Conservation (phyloP, 64 coral and sea anemone species). For the Montipora sp. region DNA sequence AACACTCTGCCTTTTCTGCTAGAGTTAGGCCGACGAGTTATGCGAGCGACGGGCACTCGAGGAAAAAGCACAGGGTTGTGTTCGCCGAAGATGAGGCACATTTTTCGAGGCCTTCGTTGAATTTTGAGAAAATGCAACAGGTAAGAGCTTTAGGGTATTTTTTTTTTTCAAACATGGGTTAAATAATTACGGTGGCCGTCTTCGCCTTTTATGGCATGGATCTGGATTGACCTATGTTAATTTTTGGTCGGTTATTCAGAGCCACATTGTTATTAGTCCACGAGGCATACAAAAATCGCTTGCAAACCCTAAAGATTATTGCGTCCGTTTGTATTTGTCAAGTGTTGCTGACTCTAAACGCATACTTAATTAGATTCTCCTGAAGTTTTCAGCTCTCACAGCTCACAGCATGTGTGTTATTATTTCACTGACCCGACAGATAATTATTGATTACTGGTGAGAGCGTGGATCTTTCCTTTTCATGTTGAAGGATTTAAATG, state of each 20-base stretch:
- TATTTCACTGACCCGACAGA: too few relatives aligned
- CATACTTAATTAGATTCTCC: background rate
- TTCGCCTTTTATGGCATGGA: background rate
- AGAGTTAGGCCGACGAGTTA: constrained; percentile 77
- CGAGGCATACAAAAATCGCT: background rate
- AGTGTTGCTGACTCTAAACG: background rate
- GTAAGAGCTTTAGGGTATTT: constrained; percentile 32
- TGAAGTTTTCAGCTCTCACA: background rate
- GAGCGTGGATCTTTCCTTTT: background rate
- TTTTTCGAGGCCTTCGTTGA: constrained; percentile 78
- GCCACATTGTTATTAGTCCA: constrained; percentile 1
- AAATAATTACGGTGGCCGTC: too few relatives aligned
- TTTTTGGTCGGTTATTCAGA: background rate
- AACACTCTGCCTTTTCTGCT: constrained; percentile 80
- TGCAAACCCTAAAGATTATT: background rate
- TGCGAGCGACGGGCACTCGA: constrained; percentile 61
- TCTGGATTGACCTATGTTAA: background rate
- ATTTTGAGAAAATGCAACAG: constrained; percentile 99
- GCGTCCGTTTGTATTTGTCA: background rate
- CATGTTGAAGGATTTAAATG: background rate
- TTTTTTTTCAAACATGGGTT: background rate
- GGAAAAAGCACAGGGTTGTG: constrained; percentile 92
- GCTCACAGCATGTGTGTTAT: too few relatives aligned
- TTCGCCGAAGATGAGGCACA: constrained; percentile 67
- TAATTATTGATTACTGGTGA: too few relatives aligned